These are phyloP conservation scores for Columba guinea DNA, from an alignment of 2,797 vertebrate species.

Conservation along the genomic window DNA sequence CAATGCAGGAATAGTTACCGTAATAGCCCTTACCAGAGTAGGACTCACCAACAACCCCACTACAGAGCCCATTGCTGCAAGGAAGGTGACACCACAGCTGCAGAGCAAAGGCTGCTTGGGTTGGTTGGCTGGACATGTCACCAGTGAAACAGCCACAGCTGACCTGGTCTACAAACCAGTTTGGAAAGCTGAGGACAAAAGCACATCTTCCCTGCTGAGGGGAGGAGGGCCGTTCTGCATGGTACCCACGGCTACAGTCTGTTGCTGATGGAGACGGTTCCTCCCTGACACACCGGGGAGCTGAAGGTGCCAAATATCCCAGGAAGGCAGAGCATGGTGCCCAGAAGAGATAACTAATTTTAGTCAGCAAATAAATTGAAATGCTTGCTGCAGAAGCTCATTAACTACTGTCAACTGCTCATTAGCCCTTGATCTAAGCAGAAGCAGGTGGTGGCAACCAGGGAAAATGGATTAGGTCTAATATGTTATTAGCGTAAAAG, in stretches of 20 bases:
- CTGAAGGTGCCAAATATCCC: background rate
- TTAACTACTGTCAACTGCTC: conserved; percentile 27
- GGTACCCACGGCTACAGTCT: background rate
- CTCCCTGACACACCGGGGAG: background rate
- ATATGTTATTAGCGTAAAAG: background rate
- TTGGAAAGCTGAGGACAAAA: background rate
- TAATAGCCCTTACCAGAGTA: background rate
- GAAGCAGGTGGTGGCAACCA: conserved; percentile 8
- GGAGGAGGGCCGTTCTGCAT: background rate
- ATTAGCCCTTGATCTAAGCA: conserved; percentile 46
- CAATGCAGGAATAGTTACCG: background rate
- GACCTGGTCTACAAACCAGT: background rate
- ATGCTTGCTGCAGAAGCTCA: conserved; percentile 7
- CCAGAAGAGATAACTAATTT: background rate
- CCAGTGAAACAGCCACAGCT: background rate
- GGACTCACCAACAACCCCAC: background rate
- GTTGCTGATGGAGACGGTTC: background rate
- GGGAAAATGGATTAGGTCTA: conserved; percentile 43
- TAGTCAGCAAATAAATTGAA: background rate
- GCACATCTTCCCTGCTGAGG: background rate
- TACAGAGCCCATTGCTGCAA: background rate
- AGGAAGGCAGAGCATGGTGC: background rate
- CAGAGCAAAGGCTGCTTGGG: background rate
- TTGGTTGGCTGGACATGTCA: background rate
- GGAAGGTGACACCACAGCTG: accelerated